Percentiles rank a stretch among this genome's conserved stretches.
Conservation (phyloP, 1,140 invertebrate species). For the Ptiloglossa arizonensis region DNA sequence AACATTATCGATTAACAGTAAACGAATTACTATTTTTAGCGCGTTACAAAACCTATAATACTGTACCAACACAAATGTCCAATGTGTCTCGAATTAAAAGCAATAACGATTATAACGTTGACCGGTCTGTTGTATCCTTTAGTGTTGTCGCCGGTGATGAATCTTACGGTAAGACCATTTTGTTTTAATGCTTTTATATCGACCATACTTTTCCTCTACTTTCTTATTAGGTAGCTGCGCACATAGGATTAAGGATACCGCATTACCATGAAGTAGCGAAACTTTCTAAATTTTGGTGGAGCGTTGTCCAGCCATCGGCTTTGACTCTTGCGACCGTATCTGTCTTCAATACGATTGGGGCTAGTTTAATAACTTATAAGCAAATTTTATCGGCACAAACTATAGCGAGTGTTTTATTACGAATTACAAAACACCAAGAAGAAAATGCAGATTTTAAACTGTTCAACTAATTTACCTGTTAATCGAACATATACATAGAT, state of each 20-base stretch:
- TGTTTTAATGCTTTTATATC: background rate
- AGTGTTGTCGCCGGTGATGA: constrained; percentile 75
- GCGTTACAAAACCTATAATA: constrained; percentile 77
- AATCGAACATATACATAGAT: too few relatives aligned
- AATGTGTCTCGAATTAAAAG: constrained; percentile 80
- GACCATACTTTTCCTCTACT: too few relatives aligned
- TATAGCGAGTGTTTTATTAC: background rate
- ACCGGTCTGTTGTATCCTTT: constrained; percentile 79
- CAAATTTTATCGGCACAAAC: background rate
- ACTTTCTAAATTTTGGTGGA: constrained; percentile 72
- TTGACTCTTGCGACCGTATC: constrained; percentile 66
- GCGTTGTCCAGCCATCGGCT: constrained; percentile 71
- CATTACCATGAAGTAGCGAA: constrained; percentile 72
- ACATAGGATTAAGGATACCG: constrained; percentile 79
- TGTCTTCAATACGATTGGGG: constrained; percentile 66
- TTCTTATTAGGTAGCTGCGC: too few relatives aligned
- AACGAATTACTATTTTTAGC: constrained; percentile 71
- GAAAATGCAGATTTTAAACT: background rate
- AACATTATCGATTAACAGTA: background rate
- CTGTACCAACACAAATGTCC: constrained; percentile 77
- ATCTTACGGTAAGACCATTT: constrained; percentile 78
- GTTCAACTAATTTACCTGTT: background rate
- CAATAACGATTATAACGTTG: constrained; percentile 71
- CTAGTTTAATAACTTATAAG: constrained; percentile 75
- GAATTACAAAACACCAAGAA: background rate